phyloP scores from a whole-genome alignment of 2,113 vertebrate genomes.

The Peromyscus leucopus region DNA sequence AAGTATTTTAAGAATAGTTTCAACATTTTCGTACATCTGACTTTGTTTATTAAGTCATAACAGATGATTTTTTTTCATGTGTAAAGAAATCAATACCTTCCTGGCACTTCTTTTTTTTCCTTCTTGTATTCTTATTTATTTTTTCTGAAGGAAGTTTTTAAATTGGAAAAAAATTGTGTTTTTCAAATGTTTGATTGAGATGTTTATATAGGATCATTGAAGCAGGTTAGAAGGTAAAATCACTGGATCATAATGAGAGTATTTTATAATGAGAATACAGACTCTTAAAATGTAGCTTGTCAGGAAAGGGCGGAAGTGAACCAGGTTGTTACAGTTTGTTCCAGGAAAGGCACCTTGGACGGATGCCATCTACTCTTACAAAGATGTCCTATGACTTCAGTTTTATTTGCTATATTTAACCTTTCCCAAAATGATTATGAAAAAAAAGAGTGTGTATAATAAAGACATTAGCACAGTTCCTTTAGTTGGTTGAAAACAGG shows the following conservation, averaged over 20 bases:
- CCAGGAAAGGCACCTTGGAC: conserved; percentile 77
- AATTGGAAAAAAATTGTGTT: conserved; percentile 60
- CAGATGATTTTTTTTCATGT: background rate
- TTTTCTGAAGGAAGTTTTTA: conserved; percentile 56
- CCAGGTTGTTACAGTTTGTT: conserved; percentile 70
- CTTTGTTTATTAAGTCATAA: conserved; percentile 34
- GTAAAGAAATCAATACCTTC: conserved; percentile 38
- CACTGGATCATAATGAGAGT: conserved; percentile 47
- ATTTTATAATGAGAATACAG: conserved; percentile 54
- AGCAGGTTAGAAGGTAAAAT: conserved; percentile 63
- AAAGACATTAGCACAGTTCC: background rate
- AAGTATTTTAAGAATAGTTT: conserved; percentile 1
- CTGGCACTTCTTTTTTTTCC: background rate
- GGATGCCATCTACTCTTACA: conserved; percentile 59
- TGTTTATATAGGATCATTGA: conserved; percentile 59
- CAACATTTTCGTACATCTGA: background rate
- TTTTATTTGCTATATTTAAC: conserved; percentile 64
- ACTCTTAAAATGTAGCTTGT: conserved; percentile 68
- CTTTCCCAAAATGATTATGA: conserved; percentile 50
- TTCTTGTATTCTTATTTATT: background rate
- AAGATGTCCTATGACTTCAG: conserved; percentile 53
- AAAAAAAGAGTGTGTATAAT: background rate
- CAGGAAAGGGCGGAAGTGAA: conserved; percentile 25
- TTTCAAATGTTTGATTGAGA: background rate
- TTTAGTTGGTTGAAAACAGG: conserved; percentile 7